phyloP scores from a whole-genome alignment of 35 echinoderm and acorn worm genomes.

The Lytechinus pictus region DNA sequence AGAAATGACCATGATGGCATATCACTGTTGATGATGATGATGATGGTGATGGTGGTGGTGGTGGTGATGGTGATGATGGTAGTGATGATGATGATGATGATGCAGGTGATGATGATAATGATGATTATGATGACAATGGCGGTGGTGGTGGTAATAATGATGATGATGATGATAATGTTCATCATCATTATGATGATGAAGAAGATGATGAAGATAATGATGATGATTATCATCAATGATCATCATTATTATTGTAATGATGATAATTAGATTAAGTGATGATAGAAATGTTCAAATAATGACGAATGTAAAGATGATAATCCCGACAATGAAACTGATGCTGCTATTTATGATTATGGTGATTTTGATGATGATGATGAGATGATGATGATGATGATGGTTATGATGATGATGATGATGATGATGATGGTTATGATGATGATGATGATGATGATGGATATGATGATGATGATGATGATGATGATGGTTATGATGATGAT shows the following conservation, averaged over 20 bases:
- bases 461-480: neutral
- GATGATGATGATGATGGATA: neutral
- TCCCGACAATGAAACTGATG: too few relatives aligned
- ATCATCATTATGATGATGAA: too few relatives aligned
- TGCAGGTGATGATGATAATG: conserved; percentile 24
- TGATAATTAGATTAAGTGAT: neutral
- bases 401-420: neutral
- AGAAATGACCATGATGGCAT: too few relatives aligned
- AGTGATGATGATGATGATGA: neutral
- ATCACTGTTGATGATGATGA: neutral
- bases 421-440: neutral
- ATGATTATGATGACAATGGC: neutral
- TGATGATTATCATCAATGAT: neutral
- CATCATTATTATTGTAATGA: neutral
- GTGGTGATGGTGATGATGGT: neutral
- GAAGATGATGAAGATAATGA: too few relatives aligned
- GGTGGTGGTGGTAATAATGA: neutral
- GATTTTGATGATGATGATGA: neutral
- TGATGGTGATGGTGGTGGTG: neutral
- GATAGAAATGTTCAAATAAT: too few relatives aligned
- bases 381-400: neutral
- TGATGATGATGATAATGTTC: neutral
- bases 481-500: conserved; percentile 3
- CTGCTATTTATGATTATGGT: neutral
- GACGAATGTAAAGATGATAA: too few relatives aligned